phyloP scores from a whole-genome alignment of 2,888 invertebrate genomes.

The Platycnemis pennipes region DNA sequence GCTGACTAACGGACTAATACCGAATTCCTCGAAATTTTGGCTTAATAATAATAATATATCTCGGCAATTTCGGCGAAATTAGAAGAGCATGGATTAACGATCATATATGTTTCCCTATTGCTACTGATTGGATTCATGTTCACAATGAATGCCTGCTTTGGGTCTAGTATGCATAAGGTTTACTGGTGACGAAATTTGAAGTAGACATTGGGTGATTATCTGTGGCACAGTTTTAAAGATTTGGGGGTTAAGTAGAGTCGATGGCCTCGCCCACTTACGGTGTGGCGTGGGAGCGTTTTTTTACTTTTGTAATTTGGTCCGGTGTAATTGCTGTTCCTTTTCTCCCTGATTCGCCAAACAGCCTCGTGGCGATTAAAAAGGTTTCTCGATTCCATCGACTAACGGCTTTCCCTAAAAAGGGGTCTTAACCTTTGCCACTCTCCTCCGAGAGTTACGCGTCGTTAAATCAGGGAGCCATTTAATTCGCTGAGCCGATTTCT shows the following conservation, averaged over 20 bases:
- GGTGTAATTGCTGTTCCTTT: neutral
- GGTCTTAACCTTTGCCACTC: neutral
- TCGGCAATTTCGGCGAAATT: too few relatives aligned
- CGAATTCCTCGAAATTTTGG: too few relatives aligned
- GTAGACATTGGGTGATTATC: neutral
- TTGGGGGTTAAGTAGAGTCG: neutral
- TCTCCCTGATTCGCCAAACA: neutral
- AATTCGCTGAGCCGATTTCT: conserved; percentile 9
- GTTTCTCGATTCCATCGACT: neutral
- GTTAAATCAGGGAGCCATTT: neutral
- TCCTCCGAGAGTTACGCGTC: neutral
- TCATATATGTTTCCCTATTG: too few relatives aligned
- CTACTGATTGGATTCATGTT: too few relatives aligned
- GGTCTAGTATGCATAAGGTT: neutral
- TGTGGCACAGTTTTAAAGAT: neutral
- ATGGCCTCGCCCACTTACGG: too few relatives aligned
- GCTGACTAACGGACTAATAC: too few relatives aligned
- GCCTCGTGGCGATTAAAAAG: neutral
- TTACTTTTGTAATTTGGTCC: neutral
- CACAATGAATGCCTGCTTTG: too few relatives aligned
- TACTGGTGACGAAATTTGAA: neutral
- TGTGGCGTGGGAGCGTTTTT: neutral
- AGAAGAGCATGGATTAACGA: too few relatives aligned
- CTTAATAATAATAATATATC: too few relatives aligned
- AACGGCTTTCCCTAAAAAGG: neutral